A percentile compares a stretch with the other conserved stretches of the same genome.
These are phyloP conservation scores for Carassius carassius DNA, from an alignment of 2,113 vertebrate genomes.

Conservation along the genomic window DNA sequence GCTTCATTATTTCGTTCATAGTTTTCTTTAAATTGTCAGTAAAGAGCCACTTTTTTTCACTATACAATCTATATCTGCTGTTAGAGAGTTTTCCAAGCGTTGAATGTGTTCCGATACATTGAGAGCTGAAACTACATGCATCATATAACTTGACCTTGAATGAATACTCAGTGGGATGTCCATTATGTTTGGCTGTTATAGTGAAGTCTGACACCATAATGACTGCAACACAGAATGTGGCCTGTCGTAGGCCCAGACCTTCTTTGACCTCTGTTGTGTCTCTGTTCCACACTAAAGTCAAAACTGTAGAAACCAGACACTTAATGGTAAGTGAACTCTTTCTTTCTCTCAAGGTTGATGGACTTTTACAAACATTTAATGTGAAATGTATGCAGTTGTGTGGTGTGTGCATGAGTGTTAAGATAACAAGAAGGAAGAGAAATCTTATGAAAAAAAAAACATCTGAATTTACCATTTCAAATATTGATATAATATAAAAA, in stretches of 20 bases:
- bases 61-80: background rate
- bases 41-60: too few species aligned
- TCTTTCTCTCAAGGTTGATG: slow-evolving; percentile 12
- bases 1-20: background rate
- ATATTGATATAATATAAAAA: too few species aligned
- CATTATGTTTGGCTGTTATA: slow-evolving; percentile 19
- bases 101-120: background rate
- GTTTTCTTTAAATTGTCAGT: background rate
- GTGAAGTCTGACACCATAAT: slow-evolving; percentile 19
- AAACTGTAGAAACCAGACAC: slow-evolving; percentile 15
- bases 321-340: background rate
- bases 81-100: background rate
- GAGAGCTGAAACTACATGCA: slow-evolving; percentile 7
- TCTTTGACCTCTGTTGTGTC: slow-evolving; percentile 23
- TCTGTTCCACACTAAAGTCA: slow-evolving; percentile 12
- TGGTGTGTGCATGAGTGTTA: background rate
- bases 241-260: background rate
- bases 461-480: background rate
- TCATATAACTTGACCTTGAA: slow-evolving; percentile 28
- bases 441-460: background rate
- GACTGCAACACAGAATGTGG: background rate
- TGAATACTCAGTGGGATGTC: slow-evolving; percentile 18
- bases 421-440: background rate
- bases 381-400: slow-evolving; percentile 35
- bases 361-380: slow-evolving; percentile 36